Conservation (phyloP, 2,888 invertebrate species). For the Didymodactylos carnosus region DNA sequence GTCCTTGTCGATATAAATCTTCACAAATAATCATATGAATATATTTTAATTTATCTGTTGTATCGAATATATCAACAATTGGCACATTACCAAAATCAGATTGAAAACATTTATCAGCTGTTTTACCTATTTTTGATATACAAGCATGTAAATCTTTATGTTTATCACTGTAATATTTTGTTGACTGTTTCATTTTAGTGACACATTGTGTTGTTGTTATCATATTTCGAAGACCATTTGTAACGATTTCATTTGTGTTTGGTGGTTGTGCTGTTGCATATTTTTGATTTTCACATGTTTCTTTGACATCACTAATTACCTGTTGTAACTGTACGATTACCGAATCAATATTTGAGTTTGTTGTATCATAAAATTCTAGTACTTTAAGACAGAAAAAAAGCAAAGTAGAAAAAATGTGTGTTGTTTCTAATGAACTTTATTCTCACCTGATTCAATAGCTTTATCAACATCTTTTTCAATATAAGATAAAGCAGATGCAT, state of each 20-base stretch:
- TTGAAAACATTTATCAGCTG: conserved; percentile 12
- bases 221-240: not conserved
- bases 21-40: conserved; percentile 12
- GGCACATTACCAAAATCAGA: conserved; percentile 11
- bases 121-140: conserved; percentile 13
- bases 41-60: not conserved
- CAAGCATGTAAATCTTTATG: conserved; percentile 13
- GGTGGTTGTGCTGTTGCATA: no score
- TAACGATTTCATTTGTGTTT: no score
- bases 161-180: conserved; percentile 9
- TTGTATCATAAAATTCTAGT: not conserved
- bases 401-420: conserved; percentile 3
- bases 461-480: conserved; percentile 14
- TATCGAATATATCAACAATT: conserved; percentile 5
- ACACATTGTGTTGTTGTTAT: not conserved
- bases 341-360: not conserved
- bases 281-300: no score
- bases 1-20: conserved; percentile 5
- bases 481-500: no score
- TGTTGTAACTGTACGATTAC: not conserved
- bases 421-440: no score
- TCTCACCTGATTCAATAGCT: conserved; percentile 6
- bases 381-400: no score
- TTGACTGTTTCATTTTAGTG: conserved; percentile 1
- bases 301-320: not conserved